Percentiles rank a stretch among this genome's conserved stretches.
Evolutionary conservation across 2,888 invertebrate species (phyloP).

Genomic region (Oligia latruncula): DNA sequence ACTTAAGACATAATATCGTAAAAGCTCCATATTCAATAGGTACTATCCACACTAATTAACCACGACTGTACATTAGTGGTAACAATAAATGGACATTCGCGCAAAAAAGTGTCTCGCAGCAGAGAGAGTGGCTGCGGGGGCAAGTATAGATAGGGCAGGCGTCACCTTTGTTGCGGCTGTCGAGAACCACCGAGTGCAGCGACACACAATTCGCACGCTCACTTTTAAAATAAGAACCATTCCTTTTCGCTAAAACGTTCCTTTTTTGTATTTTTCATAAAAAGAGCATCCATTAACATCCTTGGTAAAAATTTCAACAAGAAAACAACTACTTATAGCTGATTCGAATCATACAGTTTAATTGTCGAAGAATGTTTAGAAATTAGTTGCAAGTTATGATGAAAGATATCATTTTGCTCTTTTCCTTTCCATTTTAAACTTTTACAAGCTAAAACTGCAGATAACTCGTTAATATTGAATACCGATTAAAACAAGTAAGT

Average conservation of each 20-base stretch:
- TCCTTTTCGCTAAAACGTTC: conserved; percentile 52
- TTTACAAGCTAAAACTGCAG: conserved; percentile 16
- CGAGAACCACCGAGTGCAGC: conserved; percentile 70
- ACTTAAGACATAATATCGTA: background rate
- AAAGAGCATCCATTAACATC: conserved; percentile 15
- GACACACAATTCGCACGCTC: conserved; percentile 63
- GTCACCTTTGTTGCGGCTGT: conserved; percentile 77
- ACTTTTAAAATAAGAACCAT: conserved; percentile 69
- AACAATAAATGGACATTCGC: conserved; percentile 75
- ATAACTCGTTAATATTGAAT: conserved; percentile 11
- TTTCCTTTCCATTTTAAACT: conserved; percentile 15
- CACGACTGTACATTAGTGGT: conserved; percentile 45
- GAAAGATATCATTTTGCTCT: background rate
- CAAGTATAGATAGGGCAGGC: conserved; percentile 81
- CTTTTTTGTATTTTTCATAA: conserved; percentile 16
- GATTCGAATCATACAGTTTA: background rate
- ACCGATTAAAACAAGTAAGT: conserved; percentile 23
- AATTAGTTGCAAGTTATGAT: background rate
- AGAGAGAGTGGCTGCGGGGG: conserved; percentile 72
- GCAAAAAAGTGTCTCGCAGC: conserved; percentile 74
- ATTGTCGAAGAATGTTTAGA: background rate
- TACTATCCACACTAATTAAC: conserved; percentile 29
- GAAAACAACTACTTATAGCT: background rate
- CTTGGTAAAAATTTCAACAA: conserved; percentile 4
- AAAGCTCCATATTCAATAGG: background rate